These are phyloP conservation scores for Ormia ochracea DNA, from an alignment of 2,888 invertebrate genomes.

Conservation along the genomic window DNA sequence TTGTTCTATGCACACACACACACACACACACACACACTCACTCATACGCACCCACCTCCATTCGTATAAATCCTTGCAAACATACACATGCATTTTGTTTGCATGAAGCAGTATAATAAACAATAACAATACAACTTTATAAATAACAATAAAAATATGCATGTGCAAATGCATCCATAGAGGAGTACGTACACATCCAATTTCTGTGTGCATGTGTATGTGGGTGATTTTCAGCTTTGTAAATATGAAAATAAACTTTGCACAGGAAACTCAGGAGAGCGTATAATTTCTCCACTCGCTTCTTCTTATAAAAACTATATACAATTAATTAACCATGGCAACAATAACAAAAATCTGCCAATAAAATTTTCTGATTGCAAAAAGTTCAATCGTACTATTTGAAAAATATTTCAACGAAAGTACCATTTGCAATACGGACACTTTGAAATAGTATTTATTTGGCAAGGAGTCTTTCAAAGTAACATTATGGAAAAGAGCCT, in stretches of 20 bases:
- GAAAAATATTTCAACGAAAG: background rate
- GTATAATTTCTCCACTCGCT: conserved; percentile 22
- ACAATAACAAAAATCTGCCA: background rate
- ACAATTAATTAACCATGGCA: conserved; percentile 17
- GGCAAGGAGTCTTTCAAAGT: background rate
- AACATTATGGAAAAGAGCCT: background rate
- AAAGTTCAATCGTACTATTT: background rate
- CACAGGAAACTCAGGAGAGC: conserved; percentile 18
- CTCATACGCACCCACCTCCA: background rate
- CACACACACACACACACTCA: background rate
- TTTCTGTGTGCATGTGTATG: too few species aligned
- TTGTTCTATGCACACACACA: background rate
- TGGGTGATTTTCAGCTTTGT: too few species aligned
- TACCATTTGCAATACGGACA: background rate
- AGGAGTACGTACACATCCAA: too few species aligned
- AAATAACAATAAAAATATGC: conserved; percentile 14
- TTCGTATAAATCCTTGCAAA: background rate
- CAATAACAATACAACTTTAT: conserved; percentile 1
- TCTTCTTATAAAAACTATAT: background rate
- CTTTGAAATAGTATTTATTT: background rate
- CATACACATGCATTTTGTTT: background rate
- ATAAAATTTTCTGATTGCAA: too few species aligned
- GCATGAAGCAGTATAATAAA: conserved; percentile 32
- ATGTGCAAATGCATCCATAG: conserved; percentile 1
- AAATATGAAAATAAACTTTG: conserved; percentile 40